A percentile compares a stretch with the other conserved stretches of the same genome.
Conservation (phyloP, 2,113 vertebrate genomes). For the Willisornis vidua region DNA sequence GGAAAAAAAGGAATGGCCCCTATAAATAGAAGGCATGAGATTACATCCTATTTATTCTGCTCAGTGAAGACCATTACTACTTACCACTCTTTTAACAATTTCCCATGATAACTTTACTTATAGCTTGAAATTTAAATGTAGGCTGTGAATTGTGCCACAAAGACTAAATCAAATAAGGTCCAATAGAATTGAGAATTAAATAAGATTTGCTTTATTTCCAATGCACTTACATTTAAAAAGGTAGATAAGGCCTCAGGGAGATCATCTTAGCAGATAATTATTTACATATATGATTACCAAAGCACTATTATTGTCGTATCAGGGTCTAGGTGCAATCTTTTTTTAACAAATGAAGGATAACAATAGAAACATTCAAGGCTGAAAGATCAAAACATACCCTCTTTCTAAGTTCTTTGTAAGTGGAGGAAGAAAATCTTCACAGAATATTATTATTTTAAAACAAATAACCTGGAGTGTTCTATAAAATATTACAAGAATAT, state of each 20-base stretch:
- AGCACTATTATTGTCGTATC: constrained; percentile 4
- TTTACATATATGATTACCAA: not conserved
- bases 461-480: not conserved
- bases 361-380: not conserved
- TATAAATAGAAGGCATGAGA: not conserved
- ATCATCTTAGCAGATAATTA: constrained; percentile 4
- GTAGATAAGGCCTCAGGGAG: not conserved
- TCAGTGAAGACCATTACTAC: not conserved
- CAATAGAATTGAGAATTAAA: not conserved
- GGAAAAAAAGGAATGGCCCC: not conserved
- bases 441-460: not conserved
- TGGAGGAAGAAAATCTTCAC: not conserved
- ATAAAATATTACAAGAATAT: not conserved
- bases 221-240: not conserved
- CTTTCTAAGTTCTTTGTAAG: not conserved
- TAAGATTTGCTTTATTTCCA: not conserved
- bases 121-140: constrained; percentile 30
- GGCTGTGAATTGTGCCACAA: not conserved
- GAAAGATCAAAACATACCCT: not conserved
- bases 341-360: not conserved
- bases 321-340: not conserved
- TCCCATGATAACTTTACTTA: not conserved
- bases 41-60: not conserved
- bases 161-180: not conserved
- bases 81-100: not conserved